Percentiles rank a stretch among this genome's conserved stretches.
Evolutionary conservation across 2,888 invertebrate species (phyloP).

Genomic region (Melipona bicolor): DNA sequence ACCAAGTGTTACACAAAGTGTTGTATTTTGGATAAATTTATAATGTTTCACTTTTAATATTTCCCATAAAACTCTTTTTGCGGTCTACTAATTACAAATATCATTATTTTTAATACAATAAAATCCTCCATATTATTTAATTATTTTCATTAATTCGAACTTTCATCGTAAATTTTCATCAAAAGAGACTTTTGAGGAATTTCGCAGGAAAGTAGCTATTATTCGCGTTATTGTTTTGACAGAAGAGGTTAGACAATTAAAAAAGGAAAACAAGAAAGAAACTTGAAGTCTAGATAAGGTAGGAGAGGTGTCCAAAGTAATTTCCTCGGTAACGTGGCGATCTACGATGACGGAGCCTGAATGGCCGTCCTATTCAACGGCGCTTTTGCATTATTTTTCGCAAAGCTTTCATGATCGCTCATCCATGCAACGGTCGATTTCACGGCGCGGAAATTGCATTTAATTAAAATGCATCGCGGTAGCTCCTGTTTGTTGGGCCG

Average conservation of each 20-base stretch:
- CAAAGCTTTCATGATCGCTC: conserved; percentile 54
- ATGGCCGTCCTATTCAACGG: conserved; percentile 10
- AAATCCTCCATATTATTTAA: not conserved
- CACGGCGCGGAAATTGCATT: conserved; percentile 55
- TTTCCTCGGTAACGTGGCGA: not conserved
- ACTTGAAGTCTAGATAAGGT: not conserved
- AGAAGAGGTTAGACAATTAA: not conserved
- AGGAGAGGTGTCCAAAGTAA: not conserved
- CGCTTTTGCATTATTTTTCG: conserved; percentile 31
- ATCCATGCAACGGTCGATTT: conserved; percentile 51
- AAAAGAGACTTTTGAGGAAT: not conserved
- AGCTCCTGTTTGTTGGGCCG: conserved; percentile 60
- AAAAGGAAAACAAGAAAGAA: not conserved
- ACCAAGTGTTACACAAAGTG: no score
- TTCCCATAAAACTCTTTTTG: no score
- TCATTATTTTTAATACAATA: not conserved
- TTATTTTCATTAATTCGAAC: not conserved
- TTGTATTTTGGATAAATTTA: no score
- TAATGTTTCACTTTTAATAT: no score
- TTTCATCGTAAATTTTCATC: not conserved
- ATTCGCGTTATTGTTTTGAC: not conserved
- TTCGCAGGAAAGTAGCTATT: not conserved
- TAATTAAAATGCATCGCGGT: conserved; percentile 70
- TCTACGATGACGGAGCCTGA: not conserved
- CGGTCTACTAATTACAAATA: no score